These are phyloP conservation scores for Arctopsyche grandis DNA, from an alignment of 1,140 invertebrate genomes.

Conservation along the genomic window DNA sequence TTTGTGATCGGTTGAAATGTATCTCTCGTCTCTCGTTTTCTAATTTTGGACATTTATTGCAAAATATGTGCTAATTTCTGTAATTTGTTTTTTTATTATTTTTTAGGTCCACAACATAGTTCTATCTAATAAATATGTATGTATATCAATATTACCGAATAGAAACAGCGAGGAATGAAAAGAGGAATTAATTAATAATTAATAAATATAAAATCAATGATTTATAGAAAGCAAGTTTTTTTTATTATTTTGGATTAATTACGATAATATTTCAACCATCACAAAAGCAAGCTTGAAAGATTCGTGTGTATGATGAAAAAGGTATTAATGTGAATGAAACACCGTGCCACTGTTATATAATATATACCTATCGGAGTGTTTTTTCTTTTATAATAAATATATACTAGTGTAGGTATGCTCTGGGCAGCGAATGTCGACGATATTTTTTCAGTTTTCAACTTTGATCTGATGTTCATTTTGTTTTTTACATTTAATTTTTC, in stretches of 20 bases:
- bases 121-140: conserved; percentile 32
- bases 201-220: neutral
- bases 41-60: conserved; percentile 5
- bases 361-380: conserved; percentile 49
- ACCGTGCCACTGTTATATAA: conserved; percentile 37
- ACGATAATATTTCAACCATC: conserved; percentile 53
- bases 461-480: neutral
- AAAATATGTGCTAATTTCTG: conserved; percentile 23
- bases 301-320: conserved; percentile 48
- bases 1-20: conserved; percentile 49
- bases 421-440: conserved; percentile 35
- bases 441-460: conserved; percentile 35
- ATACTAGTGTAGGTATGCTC: conserved; percentile 33
- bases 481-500: neutral
- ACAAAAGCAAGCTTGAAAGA: conserved; percentile 53
- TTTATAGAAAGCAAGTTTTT: neutral
- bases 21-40: neutral
- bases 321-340: conserved; percentile 48
- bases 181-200: conserved; percentile 13
- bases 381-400: conserved; percentile 34
- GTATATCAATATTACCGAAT: conserved; percentile 4
- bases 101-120: conserved; percentile 28
- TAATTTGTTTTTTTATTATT: neutral
- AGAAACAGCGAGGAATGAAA: conserved; percentile 13
- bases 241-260: neutral